phyloP scores from a whole-genome alignment of 2,113 vertebrate species.

The Dryoscopus gambensis region DNA sequence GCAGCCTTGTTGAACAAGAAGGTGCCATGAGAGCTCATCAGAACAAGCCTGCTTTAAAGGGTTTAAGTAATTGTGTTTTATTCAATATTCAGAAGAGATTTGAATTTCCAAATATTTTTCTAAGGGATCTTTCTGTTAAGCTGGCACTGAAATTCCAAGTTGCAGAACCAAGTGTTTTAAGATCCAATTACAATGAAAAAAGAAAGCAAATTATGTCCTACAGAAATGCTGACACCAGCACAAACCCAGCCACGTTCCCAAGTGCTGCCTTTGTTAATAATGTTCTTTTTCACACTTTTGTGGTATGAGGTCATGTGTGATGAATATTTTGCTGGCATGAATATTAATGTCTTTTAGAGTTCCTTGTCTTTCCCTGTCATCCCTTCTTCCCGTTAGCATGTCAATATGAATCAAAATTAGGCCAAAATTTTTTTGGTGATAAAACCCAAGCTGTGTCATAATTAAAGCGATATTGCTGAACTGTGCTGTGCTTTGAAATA shows the following conservation, averaged over 20 bases:
- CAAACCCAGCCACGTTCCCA: neutral
- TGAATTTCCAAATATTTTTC: neutral
- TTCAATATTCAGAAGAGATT: neutral
- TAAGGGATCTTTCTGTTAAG: neutral
- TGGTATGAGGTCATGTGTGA: neutral
- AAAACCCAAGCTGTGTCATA: neutral
- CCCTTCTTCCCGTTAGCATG: neutral
- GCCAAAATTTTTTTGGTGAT: neutral
- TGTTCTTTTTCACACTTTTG: neutral
- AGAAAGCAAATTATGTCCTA: neutral
- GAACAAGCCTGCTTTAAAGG: neutral
- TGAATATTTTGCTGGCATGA: neutral
- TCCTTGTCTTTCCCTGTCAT: neutral
- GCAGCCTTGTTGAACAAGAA: neutral
- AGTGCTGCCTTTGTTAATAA: neutral
- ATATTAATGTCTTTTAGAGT: neutral
- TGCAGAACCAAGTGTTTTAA: neutral
- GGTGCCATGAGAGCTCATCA: neutral
- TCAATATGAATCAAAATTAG: conserved; percentile 34
- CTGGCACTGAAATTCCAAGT: neutral
- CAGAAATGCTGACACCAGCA: neutral
- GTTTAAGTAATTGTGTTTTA: neutral
- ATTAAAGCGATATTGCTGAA: neutral
- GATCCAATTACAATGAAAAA: neutral
- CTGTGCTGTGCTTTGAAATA: neutral